Evolutionary conservation across 2,888 invertebrate species (phyloP), one percentile per base, ranked within the genome.

Genomic region (Troides aeacus): DNA sequence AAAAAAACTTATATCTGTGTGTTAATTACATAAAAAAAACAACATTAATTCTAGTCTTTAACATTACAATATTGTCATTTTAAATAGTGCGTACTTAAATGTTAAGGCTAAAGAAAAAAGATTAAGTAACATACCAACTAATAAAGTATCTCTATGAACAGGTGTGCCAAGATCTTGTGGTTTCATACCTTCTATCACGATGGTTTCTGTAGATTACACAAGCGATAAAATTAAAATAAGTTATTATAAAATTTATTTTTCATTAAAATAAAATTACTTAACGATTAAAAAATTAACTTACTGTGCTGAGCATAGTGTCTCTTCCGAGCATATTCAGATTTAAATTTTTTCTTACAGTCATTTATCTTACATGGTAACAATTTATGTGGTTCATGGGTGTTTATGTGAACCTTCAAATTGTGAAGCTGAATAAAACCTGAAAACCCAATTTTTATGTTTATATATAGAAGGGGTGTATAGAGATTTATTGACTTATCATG

Each of bases 361-460:
- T 74, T 65, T 53, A 79, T 74, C 17, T 77, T 73, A 72, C 90
- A 92, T 18, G 70, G 69, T 6, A 88, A 69, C 75, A 81, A 82
- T 12, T 78, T 77, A 18, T 84, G 79, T 0, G 81, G 80, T 8
- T 83, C 79, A 70, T 92, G 92, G 0, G 77, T 79, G 75, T 84
- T 88, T 17, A 85, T 62, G 60, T 92, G 92, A 0, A 84, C 81
- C 73, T 90, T 92, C 71, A 89, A 79, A 75, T 92, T 89, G 72
- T 92, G 88, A 0, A 78, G 81, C 72, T 92, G 92, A 64, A 91
- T 90, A 70, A 92, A 92, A 64, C 92, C 92, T 92, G 78, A 42
- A 66, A 61, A 62, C 18, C 61, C 12, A 15, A 46, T 46, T 15
- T 1, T 15, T 2, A 46, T 46, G 46, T 46, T 46, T 12, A 46